Conservation (phyloP, 2,797 vertebrate species). For the Calcarius lapponicus region DNA sequence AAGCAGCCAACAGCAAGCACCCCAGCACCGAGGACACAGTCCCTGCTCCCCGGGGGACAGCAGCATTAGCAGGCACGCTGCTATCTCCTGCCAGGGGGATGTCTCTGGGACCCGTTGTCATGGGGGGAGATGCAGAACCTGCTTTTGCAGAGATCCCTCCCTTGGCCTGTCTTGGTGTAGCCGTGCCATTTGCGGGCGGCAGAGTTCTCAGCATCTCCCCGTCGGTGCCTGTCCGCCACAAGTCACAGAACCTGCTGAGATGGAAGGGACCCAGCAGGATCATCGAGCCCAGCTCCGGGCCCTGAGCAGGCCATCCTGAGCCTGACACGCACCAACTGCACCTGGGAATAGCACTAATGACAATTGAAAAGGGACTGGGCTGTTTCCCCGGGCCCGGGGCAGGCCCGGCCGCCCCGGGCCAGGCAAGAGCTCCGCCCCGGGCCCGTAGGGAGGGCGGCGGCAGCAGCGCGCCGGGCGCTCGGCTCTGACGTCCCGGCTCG, state of each 20-base stretch:
- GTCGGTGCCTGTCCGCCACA: accelerated
- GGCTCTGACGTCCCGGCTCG: background rate
- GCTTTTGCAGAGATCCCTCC: background rate
- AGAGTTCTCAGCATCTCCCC: accelerated
- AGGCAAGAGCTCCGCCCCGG: background rate
- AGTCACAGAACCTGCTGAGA: background rate
- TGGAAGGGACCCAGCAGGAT: background rate
- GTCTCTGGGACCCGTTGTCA: background rate
- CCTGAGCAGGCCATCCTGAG: background rate
- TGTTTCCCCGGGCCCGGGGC: background rate
- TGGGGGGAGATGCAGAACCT: background rate
- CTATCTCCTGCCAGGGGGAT: background rate
- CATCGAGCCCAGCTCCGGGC: background rate
- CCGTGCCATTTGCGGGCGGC: accelerated
- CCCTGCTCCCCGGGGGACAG: accelerated
- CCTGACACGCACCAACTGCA: accelerated
- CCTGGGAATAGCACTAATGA: accelerated
- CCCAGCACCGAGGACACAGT: background rate
- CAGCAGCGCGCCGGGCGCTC: background rate
- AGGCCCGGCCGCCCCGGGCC: accelerated
- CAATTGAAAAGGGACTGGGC: accelerated
- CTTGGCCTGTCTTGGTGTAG: background rate
- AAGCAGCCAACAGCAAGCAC: background rate
- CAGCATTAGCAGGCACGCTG: background rate
- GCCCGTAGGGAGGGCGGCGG: too few species aligned